Base-by-base conservation (phyloP, 2,113 vertebrate species). In the Nycticryphes semicollaris region DNA sequence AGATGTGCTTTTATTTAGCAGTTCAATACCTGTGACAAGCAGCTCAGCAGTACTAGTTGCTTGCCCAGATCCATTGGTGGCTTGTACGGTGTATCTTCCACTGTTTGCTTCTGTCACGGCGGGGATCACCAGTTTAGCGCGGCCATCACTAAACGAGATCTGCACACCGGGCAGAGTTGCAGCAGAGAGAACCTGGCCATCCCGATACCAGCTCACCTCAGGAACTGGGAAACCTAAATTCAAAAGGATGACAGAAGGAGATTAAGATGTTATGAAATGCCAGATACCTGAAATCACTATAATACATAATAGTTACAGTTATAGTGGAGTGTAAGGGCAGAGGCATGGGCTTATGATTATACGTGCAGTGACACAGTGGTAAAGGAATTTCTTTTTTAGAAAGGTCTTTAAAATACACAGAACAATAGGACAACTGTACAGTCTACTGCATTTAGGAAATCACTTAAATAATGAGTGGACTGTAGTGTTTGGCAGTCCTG, bases 191-290 rank as follows among this genome's bases (percentile, higher is more conserved):
- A 99, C 99, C 99, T 99, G 99, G 98, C 99, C 99, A 99, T 99
- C 99, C 98, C 99, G 98, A 97, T 99, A 99, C 99, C 99, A 99
- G 99, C 98, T 99, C 99, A 99, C 99, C 98, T 99, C 99, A 98
- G 99, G 99, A 99, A 99, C 99, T 98, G 99, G 99, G 96, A 98
- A 98, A 98, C 99, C 99, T 99, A 77, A 14, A 83, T 76, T 7
- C 37, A 77, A 79, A 91, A 28, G 6, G 27, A 45, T 41, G 15
- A 48, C 14, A 60, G 39, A 64, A 43, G 17, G 70, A 87, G 54
- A 89, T 21, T 17, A 28, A 23, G 28, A 35, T 16, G 25, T 73
- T 48, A 66, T 7, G 35, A 56, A 78, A 39, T 37, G 6, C 12
- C n/a, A 45, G 21, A 51, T 14, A 21, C 16, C 3, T 15, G 70